These are phyloP conservation scores for Pangasius sanitwongsei DNA, from an alignment of 2,797 vertebrate species.

Conservation along the genomic window DNA sequence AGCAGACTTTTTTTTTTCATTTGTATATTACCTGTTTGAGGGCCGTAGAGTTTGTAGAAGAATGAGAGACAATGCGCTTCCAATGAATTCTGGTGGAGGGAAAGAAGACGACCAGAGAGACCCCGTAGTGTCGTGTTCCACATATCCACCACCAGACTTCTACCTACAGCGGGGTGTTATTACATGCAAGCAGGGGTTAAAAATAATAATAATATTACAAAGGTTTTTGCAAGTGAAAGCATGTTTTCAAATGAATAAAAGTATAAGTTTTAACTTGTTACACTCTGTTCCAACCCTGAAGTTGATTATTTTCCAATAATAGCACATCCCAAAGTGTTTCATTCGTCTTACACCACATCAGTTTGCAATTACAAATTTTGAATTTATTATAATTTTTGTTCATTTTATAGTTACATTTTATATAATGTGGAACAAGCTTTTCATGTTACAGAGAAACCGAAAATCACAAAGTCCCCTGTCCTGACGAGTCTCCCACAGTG, in stretches of 20 bases:
- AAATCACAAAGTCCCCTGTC: background rate
- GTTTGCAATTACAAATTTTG: background rate
- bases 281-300: background rate
- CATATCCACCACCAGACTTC: constrained; percentile 72
- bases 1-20: background rate
- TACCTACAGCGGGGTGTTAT: constrained; percentile 62
- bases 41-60: constrained; percentile 78
- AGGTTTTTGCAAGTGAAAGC: background rate
- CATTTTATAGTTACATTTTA: background rate
- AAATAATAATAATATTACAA: background rate
- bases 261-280: background rate
- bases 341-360: background rate
- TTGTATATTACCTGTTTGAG: constrained; percentile 69
- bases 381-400: background rate
- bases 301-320: background rate
- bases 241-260: background rate
- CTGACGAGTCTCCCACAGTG: background rate
- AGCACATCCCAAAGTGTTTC: background rate
- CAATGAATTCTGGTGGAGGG: constrained; percentile 51
- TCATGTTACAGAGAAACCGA: background rate
- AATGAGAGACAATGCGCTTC: constrained; percentile 71
- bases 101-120: constrained; percentile 69
- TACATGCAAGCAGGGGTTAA: background rate
- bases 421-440: background rate
- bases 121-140: constrained; percentile 71